phyloP scores from a whole-genome alignment of 1,140 invertebrate species.

The Drosophila nikananu region DNA sequence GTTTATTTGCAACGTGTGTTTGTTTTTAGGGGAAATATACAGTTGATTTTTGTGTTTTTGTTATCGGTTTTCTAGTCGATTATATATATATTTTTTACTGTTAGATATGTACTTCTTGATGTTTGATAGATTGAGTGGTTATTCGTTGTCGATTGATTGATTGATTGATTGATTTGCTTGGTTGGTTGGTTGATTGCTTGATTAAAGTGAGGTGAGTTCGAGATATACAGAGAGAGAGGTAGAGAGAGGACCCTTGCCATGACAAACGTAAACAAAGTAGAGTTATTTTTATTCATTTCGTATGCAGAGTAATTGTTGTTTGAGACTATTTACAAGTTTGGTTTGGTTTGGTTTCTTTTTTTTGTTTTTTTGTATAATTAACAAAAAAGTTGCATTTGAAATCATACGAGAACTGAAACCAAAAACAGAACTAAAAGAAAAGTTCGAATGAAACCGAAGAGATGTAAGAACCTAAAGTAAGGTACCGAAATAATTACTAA shows the following conservation, averaged over 20 bases:
- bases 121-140: constrained; percentile 48
- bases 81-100: constrained; percentile 70
- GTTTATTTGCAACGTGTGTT: constrained; percentile 69
- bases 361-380: constrained; percentile 50
- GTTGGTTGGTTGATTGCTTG: constrained; percentile 57
- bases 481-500: constrained; percentile 36
- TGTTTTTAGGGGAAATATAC: constrained; percentile 67
- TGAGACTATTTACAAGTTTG: constrained; percentile 83
- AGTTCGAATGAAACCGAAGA: constrained; percentile 31
- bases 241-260: constrained; percentile 82
- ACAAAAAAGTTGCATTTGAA: constrained; percentile 45
- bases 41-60: constrained; percentile 45
- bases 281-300: constrained; percentile 70
- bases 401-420: constrained; percentile 36
- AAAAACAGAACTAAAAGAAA: constrained; percentile 29
- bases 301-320: constrained; percentile 78
- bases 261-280: constrained; percentile 76
- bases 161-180: constrained; percentile 51
- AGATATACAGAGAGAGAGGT: constrained; percentile 63
- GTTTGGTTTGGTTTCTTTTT: constrained; percentile 59
- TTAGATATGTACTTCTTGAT: constrained; percentile 60
- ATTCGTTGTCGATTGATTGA: constrained; percentile 49
- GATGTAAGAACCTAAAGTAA: constrained; percentile 24
- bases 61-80: constrained; percentile 48
- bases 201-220: constrained; percentile 60